Conservation (phyloP, 37 sponge, comb jelly and placozoan genomes). For the Halichondria panicea region DNA sequence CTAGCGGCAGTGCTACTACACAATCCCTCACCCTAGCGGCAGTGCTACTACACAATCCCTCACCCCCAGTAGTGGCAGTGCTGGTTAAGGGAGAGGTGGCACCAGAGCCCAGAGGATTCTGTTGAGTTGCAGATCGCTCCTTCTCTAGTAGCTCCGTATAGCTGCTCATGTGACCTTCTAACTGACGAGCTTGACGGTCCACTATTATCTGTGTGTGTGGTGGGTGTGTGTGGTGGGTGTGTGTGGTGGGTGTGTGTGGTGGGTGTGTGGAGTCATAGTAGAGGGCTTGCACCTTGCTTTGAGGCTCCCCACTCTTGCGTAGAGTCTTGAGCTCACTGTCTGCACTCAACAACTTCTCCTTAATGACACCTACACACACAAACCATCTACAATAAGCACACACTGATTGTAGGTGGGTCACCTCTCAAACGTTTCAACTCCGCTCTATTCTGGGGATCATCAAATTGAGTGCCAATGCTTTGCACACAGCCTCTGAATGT, state of each 20-base stretch:
- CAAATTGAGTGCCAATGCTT: conserved; percentile 34
- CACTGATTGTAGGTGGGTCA: too few species aligned
- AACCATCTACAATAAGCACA: too few species aligned
- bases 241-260: background rate
- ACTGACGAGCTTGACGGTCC: conserved; percentile 10
- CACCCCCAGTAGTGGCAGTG: background rate
- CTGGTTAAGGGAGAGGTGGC: too few species aligned
- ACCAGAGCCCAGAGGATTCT: conserved; percentile 1
- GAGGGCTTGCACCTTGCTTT: background rate
- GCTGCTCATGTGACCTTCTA: conserved; percentile 1
- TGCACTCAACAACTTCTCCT: background rate
- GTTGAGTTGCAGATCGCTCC: conserved; percentile 11
- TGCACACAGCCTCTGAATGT: conserved; percentile 30
- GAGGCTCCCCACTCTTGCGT: conserved; percentile 9
- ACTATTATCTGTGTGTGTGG: conserved; percentile 3
- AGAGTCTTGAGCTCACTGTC: conserved; percentile 15
- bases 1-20: too few species aligned
- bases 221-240: background rate
- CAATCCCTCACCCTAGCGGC: too few species aligned
- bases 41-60: too few species aligned
- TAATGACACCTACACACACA: too few species aligned
- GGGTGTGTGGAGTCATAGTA: background rate
- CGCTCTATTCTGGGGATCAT: conserved; percentile 13
- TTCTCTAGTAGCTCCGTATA: conserved; percentile 19
- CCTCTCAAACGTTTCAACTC: conserved; percentile 21